Percentiles rank a stretch among this genome's conserved stretches.
phyloP scores from a whole-genome alignment of 1,140 invertebrate genomes.

The Physella acuta region DNA sequence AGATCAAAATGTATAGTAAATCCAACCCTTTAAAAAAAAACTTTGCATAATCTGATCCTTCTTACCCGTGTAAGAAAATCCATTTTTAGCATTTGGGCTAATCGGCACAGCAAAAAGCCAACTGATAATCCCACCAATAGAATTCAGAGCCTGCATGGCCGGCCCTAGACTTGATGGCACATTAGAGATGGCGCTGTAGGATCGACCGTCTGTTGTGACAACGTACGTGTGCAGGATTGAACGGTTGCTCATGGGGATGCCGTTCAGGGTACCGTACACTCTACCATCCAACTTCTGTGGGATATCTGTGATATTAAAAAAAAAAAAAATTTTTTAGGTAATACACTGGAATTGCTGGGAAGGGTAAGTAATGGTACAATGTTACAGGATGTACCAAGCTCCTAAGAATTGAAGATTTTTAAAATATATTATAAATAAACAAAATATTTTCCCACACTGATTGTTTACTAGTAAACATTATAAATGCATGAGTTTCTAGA shows the following conservation, averaged over 20 bases:
- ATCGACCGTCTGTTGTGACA: slow-evolving; percentile 81
- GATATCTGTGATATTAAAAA: slow-evolving; percentile 68
- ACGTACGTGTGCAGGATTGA: slow-evolving; percentile 91
- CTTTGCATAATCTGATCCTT: too few species aligned
- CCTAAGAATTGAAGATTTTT: not conserved
- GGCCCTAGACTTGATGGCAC: slow-evolving; percentile 73
- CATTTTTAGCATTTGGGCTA: slow-evolving; percentile 72
- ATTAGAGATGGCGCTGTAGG: slow-evolving; percentile 86
- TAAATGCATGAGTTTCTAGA: too few species aligned
- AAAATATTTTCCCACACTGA: too few species aligned
- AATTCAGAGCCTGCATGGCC: slow-evolving; percentile 77
- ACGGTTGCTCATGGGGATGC: slow-evolving; percentile 68
- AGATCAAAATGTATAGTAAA: too few species aligned
- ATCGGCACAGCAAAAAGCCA: slow-evolving; percentile 88
- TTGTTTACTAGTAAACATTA: too few species aligned
- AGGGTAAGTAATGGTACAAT: too few species aligned
- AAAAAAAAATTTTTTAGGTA: too few species aligned
- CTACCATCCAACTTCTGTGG: slow-evolving; percentile 85
- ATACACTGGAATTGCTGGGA: too few species aligned
- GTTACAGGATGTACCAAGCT: too few species aligned
- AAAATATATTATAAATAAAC: too few species aligned
- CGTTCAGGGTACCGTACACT: slow-evolving; percentile 79
- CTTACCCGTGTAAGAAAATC: slow-evolving; percentile 78
- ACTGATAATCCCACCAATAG: slow-evolving; percentile 79
- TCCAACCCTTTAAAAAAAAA: too few species aligned